Base-by-base conservation (phyloP, 2,797 vertebrate genomes). In the Coracias cyanogaster region DNA sequence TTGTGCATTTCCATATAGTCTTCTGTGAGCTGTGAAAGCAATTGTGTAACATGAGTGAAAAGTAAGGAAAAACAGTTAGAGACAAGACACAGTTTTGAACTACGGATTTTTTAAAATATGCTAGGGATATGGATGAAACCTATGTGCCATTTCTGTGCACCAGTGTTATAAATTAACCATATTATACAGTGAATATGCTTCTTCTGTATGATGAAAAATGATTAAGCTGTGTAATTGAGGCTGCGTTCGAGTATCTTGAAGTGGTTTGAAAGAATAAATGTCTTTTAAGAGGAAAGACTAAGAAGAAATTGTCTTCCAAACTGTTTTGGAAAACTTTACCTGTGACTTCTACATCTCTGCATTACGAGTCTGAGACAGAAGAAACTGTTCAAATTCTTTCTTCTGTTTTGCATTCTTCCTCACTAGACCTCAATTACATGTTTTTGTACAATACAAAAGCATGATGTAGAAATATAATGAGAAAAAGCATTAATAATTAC, bases 401-500 rank as follows among this genome's bases (percentile, higher is more conserved):
- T 65, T 71, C 25, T 46, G 2, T 81, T 93, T 86, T 70, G 5
- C 31, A 67, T 90, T 93, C 48, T 81, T 64, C 11, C 21, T 93
- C 51, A 51, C 39, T 92, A 78, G 73, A 92, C 70, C 7, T 82
- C 78, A 81, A 2, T 66, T 46, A 26, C 80, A 54, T 49, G n/a
- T 15, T 84, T 49, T 84, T 35, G 46, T 82, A 33, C 3, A 61
- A 28, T 24, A 82, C 55, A 78, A 65, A 41, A 81, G 7, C 77
- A 82, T 61, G 43, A 65, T 83, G 26, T 28, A 86, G 37, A 57
- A 87, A 72, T 57, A 60, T 49, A 93, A 91, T 73, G 54, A 95
- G n/a, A 76, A 94, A 96, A 58, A 2, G 41, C 25, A 91, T 73
- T 79, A 91, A 72, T 93, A 86, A 91, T 92, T 87, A 37, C 41